Conservation (phyloP, 92 coral and sea anemone genomes). For the Ricordea florida region DNA sequence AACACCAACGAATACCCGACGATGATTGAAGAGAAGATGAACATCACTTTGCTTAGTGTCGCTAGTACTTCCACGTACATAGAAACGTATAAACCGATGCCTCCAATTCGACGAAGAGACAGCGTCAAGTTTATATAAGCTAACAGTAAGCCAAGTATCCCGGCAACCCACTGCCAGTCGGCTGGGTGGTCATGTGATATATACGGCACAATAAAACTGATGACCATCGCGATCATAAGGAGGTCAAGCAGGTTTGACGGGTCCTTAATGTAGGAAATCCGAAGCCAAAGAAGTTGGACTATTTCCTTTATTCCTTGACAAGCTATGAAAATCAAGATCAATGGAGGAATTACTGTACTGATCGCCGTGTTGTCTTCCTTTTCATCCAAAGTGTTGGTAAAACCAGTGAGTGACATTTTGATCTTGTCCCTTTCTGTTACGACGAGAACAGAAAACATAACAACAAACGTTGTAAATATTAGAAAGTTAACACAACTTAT, state of each 20-base stretch:
- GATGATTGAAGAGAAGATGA: conserved; percentile 58
- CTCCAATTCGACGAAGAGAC: conserved; percentile 67
- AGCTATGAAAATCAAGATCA: conserved; percentile 20
- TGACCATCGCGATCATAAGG: conserved; percentile 1
- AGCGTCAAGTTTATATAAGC: conserved; percentile 57
- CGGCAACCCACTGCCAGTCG: conserved; percentile 68
- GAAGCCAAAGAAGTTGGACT: conserved; percentile 54
- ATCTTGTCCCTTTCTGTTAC: conserved; percentile 57
- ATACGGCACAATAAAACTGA: conserved; percentile 54
- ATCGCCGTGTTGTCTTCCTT: neutral
- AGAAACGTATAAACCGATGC: conserved; percentile 75
- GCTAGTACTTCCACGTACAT: conserved; percentile 83
- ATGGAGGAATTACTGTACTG: neutral
- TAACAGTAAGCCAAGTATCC: conserved; percentile 63
- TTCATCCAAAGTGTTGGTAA: neutral
- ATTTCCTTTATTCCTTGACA: conserved; percentile 52
- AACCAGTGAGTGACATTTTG: neutral
- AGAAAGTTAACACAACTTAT: conserved; percentile 34
- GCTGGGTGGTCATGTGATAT: neutral
- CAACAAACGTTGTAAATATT: conserved; percentile 35
- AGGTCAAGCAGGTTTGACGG: conserved; percentile 62
- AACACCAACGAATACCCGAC: conserved; percentile 65
- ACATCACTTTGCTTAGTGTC: conserved; percentile 71
- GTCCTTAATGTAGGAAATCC: conserved; percentile 59
- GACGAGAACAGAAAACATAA: conserved; percentile 48